These are phyloP conservation scores for Charadrius vociferus DNA, from an alignment of 2,113 vertebrate species.

Conservation along the genomic window DNA sequence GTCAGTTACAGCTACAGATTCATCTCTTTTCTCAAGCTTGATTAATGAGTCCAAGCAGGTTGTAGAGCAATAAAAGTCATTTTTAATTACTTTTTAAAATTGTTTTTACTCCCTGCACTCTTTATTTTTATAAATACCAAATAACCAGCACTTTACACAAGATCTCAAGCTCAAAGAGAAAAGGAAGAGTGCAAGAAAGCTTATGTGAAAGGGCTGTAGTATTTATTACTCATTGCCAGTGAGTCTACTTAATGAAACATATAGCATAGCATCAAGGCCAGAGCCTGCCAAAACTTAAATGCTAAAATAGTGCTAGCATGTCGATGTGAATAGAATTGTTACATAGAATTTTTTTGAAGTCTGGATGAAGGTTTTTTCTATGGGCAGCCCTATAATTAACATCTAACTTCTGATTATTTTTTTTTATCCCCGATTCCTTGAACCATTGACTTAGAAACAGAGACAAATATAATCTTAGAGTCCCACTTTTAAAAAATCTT, in stretches of 20 bases:
- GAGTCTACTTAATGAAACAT: neutral
- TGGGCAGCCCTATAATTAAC: neutral
- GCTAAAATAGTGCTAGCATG: neutral
- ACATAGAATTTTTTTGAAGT: neutral
- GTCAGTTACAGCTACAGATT: neutral
- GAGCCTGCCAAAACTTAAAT: neutral
- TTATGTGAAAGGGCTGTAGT: neutral
- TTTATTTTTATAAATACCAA: constrained; percentile 40
- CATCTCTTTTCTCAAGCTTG: neutral
- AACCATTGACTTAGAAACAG: neutral
- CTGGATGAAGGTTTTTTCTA: neutral
- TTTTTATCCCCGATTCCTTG: neutral
- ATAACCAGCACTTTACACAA: neutral
- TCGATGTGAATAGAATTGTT: neutral
- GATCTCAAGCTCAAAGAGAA: neutral
- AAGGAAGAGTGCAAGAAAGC: neutral
- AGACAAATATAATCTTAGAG: neutral
- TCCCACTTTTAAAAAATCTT: neutral
- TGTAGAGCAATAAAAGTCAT: constrained; percentile 36
- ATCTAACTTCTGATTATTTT: neutral
- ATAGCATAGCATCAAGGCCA: neutral
- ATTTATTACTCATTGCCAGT: neutral
- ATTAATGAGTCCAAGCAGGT: no score
- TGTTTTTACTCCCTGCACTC: neutral
- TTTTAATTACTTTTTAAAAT: neutral